Evolutionary conservation across 2,113 vertebrate genomes (phyloP).

Genomic region (Varanus salvator): DNA sequence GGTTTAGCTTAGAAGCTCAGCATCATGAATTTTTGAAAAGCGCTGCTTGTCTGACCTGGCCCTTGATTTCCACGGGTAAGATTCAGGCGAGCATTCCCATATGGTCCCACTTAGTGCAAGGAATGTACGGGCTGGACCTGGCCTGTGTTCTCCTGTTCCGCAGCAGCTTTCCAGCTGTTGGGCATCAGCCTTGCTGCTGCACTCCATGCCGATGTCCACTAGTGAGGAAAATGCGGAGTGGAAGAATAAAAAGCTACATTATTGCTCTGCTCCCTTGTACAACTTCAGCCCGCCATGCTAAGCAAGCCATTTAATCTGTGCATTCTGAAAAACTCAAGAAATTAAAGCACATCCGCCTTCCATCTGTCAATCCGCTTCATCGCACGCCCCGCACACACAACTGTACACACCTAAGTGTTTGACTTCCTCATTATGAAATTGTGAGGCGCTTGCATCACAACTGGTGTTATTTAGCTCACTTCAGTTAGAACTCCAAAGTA

Average conservation of each 20-base stretch:
- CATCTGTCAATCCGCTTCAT: conserved; percentile 64
- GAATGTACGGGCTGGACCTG: conserved; percentile 34
- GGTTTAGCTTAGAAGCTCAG: conserved; percentile 55
- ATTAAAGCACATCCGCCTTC: conserved; percentile 71
- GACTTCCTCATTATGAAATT: conserved; percentile 44
- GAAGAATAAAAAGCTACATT: conserved; percentile 36
- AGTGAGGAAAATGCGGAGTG: conserved; percentile 53
- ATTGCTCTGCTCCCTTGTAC: conserved; percentile 28
- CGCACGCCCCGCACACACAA: background rate
- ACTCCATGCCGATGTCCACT: conserved; percentile 20
- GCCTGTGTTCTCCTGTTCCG: conserved; percentile 40
- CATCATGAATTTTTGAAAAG: conserved; percentile 63
- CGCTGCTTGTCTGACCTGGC: conserved; percentile 49
- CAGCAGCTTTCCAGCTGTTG: conserved; percentile 58
- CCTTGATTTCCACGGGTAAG: conserved; percentile 57
- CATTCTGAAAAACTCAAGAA: conserved; percentile 36
- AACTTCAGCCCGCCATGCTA: conserved; percentile 38
- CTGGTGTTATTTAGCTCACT: background rate
- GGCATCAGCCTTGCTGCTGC: conserved; percentile 42
- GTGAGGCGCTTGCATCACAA: conserved; percentile 10
- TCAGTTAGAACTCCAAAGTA: background rate
- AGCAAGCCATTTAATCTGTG: conserved; percentile 48
- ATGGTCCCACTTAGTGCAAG: conserved; percentile 42
- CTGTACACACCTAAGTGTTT: conserved; percentile 38
- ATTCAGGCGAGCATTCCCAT: conserved; percentile 58